phyloP scores from a whole-genome alignment of 30 jellyfish, hydroid and myxozoan species.

The Calvadosia cruxmelitensis region DNA sequence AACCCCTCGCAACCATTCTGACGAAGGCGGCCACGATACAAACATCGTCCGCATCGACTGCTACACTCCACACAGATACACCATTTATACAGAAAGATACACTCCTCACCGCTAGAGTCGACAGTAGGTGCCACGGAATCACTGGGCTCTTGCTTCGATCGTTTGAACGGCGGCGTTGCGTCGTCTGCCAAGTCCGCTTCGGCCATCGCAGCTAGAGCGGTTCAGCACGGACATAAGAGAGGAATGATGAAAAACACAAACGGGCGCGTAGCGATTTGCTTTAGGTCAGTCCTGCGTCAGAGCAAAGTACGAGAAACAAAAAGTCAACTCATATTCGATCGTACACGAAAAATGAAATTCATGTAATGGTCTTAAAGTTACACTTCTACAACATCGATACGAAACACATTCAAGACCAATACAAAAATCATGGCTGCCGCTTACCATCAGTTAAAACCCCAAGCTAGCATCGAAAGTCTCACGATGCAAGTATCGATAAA shows the following conservation, averaged over 20 bases:
- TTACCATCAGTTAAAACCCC: slow-evolving; percentile 19
- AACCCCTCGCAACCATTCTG: not conserved
- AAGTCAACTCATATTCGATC: not conserved
- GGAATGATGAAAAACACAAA: not conserved
- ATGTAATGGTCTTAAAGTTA: not conserved
- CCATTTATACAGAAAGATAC: not conserved
- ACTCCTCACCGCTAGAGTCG: slow-evolving; percentile 68
- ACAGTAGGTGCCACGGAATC: slow-evolving; percentile 79
- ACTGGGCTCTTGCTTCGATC: slow-evolving; percentile 64
- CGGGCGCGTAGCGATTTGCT: not conserved
- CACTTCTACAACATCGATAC: not conserved
- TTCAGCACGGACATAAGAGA: slow-evolving; percentile 3
- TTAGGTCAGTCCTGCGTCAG: not conserved
- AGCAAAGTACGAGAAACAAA: too few species aligned
- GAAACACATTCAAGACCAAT: slow-evolving; percentile 1
- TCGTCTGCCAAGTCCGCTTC: slow-evolving; percentile 84
- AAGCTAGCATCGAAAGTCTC: not conserved
- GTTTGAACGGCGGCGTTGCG: slow-evolving; percentile 80
- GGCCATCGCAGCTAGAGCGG: slow-evolving; percentile 41
- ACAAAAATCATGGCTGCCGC: slow-evolving; percentile 64
- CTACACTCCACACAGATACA: not conserved
- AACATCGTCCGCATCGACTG: slow-evolving; percentile 2
- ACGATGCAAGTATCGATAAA: not conserved
- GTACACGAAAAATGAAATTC: not conserved
- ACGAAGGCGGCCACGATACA: not conserved